Evolutionary conservation across 2,113 vertebrate species (phyloP).

Genomic region (Tenrec ecaudatus): DNA sequence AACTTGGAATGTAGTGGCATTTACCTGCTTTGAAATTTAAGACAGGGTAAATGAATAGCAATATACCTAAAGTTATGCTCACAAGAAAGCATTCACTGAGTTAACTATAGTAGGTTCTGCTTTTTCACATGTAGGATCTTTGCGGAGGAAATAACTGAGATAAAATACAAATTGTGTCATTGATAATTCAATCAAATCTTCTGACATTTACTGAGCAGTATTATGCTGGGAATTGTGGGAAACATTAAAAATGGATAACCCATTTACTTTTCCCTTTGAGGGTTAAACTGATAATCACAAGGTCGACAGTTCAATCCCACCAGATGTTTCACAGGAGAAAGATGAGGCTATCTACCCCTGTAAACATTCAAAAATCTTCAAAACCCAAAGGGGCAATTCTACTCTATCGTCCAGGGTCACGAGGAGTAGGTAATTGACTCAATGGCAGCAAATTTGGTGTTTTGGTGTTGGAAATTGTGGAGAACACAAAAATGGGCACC

Average conservation of each 20-base stretch:
- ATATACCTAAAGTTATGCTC: neutral
- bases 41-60: neutral
- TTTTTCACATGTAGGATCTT: neutral
- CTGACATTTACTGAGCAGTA: neutral
- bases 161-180: neutral
- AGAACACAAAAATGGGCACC: too few species aligned
- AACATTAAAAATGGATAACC: neutral
- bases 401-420: too few species aligned
- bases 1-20: neutral
- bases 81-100: neutral
- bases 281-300: neutral
- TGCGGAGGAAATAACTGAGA: slow-evolving; percentile 18
- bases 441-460: too few species aligned
- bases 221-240: neutral
- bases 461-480: too few species aligned
- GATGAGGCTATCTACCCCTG: too few species aligned
- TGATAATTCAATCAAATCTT: neutral
- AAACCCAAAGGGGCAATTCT: too few species aligned
- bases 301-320: too few species aligned
- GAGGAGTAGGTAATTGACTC: too few species aligned
- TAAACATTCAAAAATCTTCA: too few species aligned
- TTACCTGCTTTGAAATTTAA: neutral
- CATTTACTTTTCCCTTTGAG: neutral
- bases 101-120: neutral
- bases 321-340: too few species aligned